Evolutionary conservation across 1,140 invertebrate genomes (phyloP).

Genomic region (Holotrichia oblita): DNA sequence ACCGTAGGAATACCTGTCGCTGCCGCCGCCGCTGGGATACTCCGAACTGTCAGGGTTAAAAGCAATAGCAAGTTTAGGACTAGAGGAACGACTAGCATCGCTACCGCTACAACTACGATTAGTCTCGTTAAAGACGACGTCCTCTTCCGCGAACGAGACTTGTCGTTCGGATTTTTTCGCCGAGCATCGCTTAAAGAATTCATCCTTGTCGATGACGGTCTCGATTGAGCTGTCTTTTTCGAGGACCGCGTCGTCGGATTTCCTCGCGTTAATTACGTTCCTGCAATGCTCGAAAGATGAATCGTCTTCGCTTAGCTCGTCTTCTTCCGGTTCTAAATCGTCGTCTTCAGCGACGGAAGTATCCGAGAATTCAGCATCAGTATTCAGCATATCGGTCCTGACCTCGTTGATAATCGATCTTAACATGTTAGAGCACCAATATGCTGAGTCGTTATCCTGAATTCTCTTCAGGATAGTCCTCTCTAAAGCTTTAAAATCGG

Average conservation of each 20-base stretch:
- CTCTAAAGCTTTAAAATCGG: background rate
- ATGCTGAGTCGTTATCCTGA: background rate
- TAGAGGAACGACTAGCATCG: slow-evolving; percentile 3
- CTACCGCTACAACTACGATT: background rate
- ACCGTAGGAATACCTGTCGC: slow-evolving; percentile 61
- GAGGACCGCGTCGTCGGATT: background rate
- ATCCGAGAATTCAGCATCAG: background rate
- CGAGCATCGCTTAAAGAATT: background rate
- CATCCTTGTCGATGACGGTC: slow-evolving; percentile 1
- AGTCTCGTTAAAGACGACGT: background rate
- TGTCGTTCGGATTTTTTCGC: background rate
- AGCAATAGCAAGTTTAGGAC: slow-evolving; percentile 33
- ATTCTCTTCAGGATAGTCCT: background rate
- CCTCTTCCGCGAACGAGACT: background rate
- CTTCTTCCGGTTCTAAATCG: background rate
- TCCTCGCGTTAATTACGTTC: background rate
- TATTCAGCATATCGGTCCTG: slow-evolving; percentile 10
- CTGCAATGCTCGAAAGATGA: background rate
- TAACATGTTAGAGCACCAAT: slow-evolving; percentile 2
- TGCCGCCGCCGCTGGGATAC: slow-evolving; percentile 58
- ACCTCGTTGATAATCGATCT: slow-evolving; percentile 21
- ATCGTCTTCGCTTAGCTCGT: background rate
- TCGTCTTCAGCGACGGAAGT: background rate
- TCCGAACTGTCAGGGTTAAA: slow-evolving; percentile 49
- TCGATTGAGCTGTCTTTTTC: slow-evolving; percentile 25